A percentile compares a stretch with the other conserved stretches of the same genome.
Conservation (phyloP, 2,113 vertebrate species). For the Pachyramphus minor region DNA sequence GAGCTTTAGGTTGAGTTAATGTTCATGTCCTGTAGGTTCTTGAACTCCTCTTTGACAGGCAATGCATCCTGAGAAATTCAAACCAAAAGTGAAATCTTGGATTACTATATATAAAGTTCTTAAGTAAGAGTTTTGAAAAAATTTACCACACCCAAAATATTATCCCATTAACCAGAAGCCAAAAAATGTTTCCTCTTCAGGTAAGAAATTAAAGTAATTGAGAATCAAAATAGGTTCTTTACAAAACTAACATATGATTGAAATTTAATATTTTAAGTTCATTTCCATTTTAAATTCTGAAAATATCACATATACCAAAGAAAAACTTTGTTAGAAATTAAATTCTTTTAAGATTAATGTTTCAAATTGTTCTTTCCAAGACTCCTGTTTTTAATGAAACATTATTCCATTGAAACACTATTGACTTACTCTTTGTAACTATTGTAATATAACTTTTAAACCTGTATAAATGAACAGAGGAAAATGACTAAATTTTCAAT, state of each 20-base stretch:
- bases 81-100: background rate
- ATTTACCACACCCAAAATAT: background rate
- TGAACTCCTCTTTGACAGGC: background rate
- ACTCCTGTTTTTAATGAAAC: background rate
- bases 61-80: background rate
- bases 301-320: background rate
- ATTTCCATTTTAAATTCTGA: background rate
- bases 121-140: background rate
- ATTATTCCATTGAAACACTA: background rate
- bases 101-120: background rate
- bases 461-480: background rate
- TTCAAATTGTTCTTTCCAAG: background rate
- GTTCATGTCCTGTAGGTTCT: background rate
- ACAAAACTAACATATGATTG: background rate
- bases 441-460: background rate
- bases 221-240: background rate
- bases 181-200: background rate
- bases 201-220: background rate
- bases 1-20: background rate
- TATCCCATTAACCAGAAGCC: background rate
- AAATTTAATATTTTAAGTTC: background rate
- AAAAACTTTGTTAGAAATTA: background rate
- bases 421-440: background rate
- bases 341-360: background rate
- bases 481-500: background rate